Evolutionary conservation across 2,113 vertebrate species (phyloP).

Genomic region (Triplophysa tibetana): DNA sequence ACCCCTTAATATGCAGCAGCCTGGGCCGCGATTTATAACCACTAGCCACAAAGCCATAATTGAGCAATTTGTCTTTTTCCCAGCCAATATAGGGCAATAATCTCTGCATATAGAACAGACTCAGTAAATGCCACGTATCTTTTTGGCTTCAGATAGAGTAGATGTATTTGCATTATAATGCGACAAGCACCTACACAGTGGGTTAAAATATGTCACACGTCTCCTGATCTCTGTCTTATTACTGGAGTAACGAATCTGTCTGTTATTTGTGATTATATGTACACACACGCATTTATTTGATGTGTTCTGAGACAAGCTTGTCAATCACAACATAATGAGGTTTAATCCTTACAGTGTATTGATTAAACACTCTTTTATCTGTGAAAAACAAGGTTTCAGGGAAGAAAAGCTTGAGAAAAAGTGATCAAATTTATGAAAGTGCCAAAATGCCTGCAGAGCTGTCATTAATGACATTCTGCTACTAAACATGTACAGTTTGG

Average conservation of each 20-base stretch:
- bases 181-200: conserved; percentile 12
- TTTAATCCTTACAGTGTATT: not conserved
- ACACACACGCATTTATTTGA: not conserved
- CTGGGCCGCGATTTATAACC: conserved; percentile 30
- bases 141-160: conserved; percentile 11
- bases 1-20: conserved; percentile 4
- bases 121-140: conserved; percentile 38
- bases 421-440: not conserved
- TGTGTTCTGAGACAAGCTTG: not conserved
- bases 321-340: not conserved
- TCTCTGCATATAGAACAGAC: conserved; percentile 41
- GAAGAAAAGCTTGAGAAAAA: not conserved
- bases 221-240: not conserved
- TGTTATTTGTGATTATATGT: not conserved
- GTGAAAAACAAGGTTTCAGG: not conserved
- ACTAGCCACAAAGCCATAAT: conserved; percentile 40
- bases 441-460: not conserved
- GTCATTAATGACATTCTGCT: not conserved
- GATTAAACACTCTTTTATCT: not conserved
- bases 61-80: conserved; percentile 46
- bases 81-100: conserved; percentile 39
- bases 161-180: conserved; percentile 25
- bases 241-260: not conserved
- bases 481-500: not conserved
- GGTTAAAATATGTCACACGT: not conserved